Evolutionary conservation across 1,140 invertebrate species (phyloP), one percentile per base, ranked within the genome.

Genomic region (Scaptomyza pallida): DNA sequence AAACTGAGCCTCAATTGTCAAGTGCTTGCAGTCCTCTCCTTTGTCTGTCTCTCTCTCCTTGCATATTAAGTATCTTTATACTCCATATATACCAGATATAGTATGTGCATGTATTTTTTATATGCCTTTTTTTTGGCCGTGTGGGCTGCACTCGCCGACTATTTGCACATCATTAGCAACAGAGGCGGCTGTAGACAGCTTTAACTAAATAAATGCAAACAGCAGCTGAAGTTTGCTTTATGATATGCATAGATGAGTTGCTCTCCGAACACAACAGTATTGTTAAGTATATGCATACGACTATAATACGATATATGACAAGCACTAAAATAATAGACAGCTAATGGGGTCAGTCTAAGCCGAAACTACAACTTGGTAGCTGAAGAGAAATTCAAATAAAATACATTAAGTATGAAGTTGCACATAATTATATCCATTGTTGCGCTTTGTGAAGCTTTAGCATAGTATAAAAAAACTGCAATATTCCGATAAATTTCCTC

Each of bases 91-190:
- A 41, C 1, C 0, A 5, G 3, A 12, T 40, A 15, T 40, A 41
- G 2, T n/a, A n/a, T n/a, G 5, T 21, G 16, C 19, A n/a, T 45
- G 3, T 21, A 30, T 47, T 23, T 41, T 54, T 55, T 16, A 33
- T 40, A 10, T 41, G 21, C 16, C 15, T 4, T 37, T 40, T 30
- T 55, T 51, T 57, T n/a, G 47, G 44, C 33, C 35, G 61, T 64
- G 52, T 57, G 45, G 60, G 26, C 15, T 37, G 59, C 30, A 35
- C 61, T 61, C 48, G 60, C n/a, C 57, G 44, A 57, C 60, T 82
- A 71, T 86, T 86, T 86, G 81, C 81, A 77, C 73, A 85, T 85
- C 80, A 85, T 85, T 85, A 85, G 73, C 48, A 85, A 69, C 48
- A 48, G 15, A 55, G 43, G 33, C 44, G 67, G 50, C 33, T 30